phyloP scores from a whole-genome alignment of 2,888 invertebrate species.

The Deroplatys truncata region DNA sequence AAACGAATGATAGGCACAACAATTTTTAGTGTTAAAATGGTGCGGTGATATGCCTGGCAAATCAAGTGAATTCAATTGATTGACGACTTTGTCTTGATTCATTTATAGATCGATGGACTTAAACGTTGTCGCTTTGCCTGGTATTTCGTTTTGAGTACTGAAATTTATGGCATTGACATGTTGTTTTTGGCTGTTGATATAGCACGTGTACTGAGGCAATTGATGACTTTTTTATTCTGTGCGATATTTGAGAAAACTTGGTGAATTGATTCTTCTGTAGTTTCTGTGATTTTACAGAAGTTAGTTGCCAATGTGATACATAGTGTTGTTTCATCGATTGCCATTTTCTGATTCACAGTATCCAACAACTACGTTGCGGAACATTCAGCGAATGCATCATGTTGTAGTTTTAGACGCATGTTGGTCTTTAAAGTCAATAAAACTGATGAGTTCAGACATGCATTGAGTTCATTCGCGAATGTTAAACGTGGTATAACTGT shows the following conservation, averaged over 20 bases:
- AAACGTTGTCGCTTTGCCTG: constrained; percentile 7
- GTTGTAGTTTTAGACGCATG: constrained; percentile 7
- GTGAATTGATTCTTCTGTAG: background rate
- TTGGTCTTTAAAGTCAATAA: too few species aligned
- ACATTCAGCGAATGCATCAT: constrained; percentile 6
- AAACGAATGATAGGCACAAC: constrained; percentile 36
- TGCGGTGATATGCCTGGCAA: constrained; percentile 36
- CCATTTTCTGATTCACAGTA: constrained; percentile 19
- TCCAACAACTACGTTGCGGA: constrained; percentile 19
- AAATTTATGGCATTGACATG: constrained; percentile 15
- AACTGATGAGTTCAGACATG: constrained; percentile 13
- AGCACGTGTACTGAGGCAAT: constrained; percentile 16
- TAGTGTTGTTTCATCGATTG: constrained; percentile 16
- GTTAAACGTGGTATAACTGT: constrained; percentile 20
- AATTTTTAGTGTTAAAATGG: constrained; percentile 35
- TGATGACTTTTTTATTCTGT: background rate
- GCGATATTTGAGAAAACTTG: constrained; percentile 21
- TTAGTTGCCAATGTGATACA: constrained; percentile 12
- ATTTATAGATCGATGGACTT: constrained; percentile 27
- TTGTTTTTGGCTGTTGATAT: constrained; percentile 17
- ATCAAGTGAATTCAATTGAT: constrained; percentile 36
- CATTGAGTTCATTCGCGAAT: background rate
- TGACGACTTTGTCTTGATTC: constrained; percentile 20
- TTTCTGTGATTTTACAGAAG: constrained; percentile 11
- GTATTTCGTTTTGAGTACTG: constrained; percentile 19